Evolutionary conservation across 2,888 invertebrate species (phyloP), one percentile per base, ranked within the genome.

Genomic region (Andrena bucephala): DNA sequence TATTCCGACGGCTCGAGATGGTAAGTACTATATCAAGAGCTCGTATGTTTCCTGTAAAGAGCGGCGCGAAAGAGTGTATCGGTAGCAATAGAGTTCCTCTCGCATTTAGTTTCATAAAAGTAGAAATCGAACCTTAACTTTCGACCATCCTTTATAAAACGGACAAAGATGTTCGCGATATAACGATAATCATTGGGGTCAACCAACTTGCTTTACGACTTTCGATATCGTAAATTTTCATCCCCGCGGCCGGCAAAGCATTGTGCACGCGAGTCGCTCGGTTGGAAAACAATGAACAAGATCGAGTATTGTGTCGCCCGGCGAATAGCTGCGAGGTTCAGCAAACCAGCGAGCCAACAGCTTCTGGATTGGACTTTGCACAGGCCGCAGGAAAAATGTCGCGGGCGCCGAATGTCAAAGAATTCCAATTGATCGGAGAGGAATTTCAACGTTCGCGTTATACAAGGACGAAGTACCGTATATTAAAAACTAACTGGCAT

Each of bases 161-260:
- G 1, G n/a, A n/a, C n/a, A 48, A n/a, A 13, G 27, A 27, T 60
- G n/a, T 27, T 7, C 33, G 36, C 36, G 27, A 50, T 29, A 3
- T 2, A 16, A 57, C 42, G n/a, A 20, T 16, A 20, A 57, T 57
- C 29, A 16, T 31, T 24, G 62, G 4, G 24, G 10, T 20, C 20
- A 20, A 20, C 36, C 50, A 69, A 29, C 29, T 62, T 60, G 36
- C 29, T 69, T 50, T 27, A 24, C 60, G 31, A 42, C n/a, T 16
- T 62, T 52, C 16, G 50, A 71, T 57, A 63, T 71, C 66, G 66
- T 63, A 78, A 78, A 69, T 68, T 78, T 20, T 27, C 2, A 27
- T 31, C n/a, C 31, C 36, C 10, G 13, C 20, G 31, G 42, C 27
- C 24, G 8, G 57, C 16, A 27, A 20, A 20, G 24, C 7, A 52